Percentiles rank a stretch among this genome's conserved stretches.
Evolutionary conservation across 2,113 vertebrate genomes (phyloP).

Genomic region (Albula goreensis): DNA sequence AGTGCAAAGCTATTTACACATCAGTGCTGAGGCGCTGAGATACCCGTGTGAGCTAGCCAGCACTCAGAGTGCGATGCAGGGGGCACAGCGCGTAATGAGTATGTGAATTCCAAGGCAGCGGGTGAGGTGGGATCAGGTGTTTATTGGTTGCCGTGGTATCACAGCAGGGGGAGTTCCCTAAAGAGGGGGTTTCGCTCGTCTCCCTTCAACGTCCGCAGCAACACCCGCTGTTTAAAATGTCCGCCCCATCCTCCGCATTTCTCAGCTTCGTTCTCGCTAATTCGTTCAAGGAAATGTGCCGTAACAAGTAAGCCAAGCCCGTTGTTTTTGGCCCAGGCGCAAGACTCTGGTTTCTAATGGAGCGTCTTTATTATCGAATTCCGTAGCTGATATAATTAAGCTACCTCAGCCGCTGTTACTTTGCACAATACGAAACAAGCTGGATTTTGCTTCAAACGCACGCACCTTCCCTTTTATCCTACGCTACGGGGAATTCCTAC

Average conservation of each 20-base stretch:
- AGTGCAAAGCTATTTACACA: conserved; percentile 32
- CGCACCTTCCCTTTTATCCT: not conserved
- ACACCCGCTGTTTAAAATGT: not conserved
- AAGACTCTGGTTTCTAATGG: not conserved
- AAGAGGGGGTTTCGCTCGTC: not conserved
- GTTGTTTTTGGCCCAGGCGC: not conserved
- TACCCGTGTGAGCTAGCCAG: not conserved
- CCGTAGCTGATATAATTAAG: conserved; percentile 3
- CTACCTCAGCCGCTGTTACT: not conserved
- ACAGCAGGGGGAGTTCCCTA: not conserved
- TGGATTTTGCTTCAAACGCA: not conserved
- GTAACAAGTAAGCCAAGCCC: not conserved
- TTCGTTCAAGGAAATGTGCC: not conserved
- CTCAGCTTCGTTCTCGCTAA: not conserved
- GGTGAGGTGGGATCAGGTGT: not conserved
- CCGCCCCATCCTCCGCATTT: not conserved
- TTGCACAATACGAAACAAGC: not conserved
- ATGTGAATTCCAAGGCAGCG: not conserved
- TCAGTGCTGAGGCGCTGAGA: conserved; percentile 23
- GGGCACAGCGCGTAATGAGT: not conserved
- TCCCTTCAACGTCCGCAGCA: not conserved
- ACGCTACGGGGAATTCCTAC: not conserved
- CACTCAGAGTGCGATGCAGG: not conserved
- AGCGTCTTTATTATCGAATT: conserved; percentile 14
- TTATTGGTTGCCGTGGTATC: not conserved